A percentile compares a stretch with the other conserved stretches of the same genome.
These are phyloP conservation scores for Tethya wilhelma DNA, from an alignment of 37 sponge, comb jelly and placozoan genomes.

Conservation along the genomic window DNA sequence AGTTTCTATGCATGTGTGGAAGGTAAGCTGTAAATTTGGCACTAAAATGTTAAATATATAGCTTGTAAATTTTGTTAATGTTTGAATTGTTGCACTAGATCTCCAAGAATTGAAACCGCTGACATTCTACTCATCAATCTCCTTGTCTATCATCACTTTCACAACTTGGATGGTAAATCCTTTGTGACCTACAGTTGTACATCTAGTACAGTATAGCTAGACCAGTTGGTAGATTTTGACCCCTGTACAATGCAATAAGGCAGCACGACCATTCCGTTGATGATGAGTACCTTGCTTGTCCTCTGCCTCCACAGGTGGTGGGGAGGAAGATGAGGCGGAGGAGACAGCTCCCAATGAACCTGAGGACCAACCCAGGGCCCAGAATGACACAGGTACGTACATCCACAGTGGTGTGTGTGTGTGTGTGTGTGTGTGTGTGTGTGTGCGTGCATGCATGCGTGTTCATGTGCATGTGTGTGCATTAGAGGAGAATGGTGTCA, in stretches of 20 bases:
- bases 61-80: neutral
- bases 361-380: too few species aligned
- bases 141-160: slow-evolving; percentile 30
- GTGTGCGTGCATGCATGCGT: slow-evolving; percentile 23
- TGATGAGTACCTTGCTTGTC: too few species aligned
- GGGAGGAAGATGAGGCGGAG: neutral
- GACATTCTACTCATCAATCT: slow-evolving; percentile 62
- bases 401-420: neutral
- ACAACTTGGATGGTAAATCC: neutral
- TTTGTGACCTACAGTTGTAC: neutral
- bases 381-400: too few species aligned
- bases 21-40: slow-evolving; percentile 1
- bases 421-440: slow-evolving; percentile 43
- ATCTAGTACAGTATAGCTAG: neutral
- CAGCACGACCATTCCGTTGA: too few species aligned
- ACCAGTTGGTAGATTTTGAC: too few species aligned
- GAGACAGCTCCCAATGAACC: too few species aligned
- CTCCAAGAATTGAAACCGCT: slow-evolving; percentile 45
- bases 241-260: too few species aligned
- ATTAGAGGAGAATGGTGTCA: too few species aligned
- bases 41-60: neutral
- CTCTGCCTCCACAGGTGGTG: neutral
- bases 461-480: too few species aligned
- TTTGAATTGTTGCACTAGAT: slow-evolving; percentile 20
- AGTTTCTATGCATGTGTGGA: slow-evolving; percentile 53